These are phyloP conservation scores for Meloe dianella DNA, from an alignment of 2,888 invertebrate genomes.

Conservation along the genomic window DNA sequence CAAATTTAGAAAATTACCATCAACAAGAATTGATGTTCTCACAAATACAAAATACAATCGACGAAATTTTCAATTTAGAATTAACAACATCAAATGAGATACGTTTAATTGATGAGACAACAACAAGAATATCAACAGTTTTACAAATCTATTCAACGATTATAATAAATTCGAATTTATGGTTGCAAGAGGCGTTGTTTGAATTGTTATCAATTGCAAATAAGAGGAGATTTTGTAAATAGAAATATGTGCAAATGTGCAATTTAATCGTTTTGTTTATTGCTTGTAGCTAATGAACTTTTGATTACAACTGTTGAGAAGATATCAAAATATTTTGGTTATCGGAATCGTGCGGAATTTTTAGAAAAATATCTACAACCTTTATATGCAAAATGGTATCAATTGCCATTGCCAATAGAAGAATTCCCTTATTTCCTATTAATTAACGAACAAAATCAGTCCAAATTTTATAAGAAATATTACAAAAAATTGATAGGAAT, in stretches of 20 bases:
- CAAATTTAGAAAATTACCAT: constrained; percentile 38
- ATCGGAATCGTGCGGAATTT: constrained; percentile 54
- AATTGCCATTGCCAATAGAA: not conserved
- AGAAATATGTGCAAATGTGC: too few species aligned
- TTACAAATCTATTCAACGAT: constrained; percentile 65
- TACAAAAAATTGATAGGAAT: constrained; percentile 57
- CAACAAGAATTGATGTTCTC: constrained; percentile 49
- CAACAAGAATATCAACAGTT: constrained; percentile 65
- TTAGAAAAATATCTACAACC: constrained; percentile 60
- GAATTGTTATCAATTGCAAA: constrained; percentile 63
- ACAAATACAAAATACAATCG: constrained; percentile 45
- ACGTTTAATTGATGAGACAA: constrained; percentile 65
- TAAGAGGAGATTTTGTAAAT: constrained; percentile 55
- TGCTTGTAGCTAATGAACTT: constrained; percentile 42
- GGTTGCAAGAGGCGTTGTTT: constrained; percentile 64
- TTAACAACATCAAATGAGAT: constrained; percentile 44
- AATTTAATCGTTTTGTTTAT: too few species aligned
- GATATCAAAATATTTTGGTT: constrained; percentile 42
- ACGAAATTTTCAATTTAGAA: not conserved
- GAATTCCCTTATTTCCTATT: not conserved
- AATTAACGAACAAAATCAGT: constrained; percentile 40
- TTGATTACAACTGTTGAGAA: constrained; percentile 33
- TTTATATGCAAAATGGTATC: constrained; percentile 58
- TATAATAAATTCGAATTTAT: constrained; percentile 61
- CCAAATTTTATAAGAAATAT: constrained; percentile 58